phyloP scores from a whole-genome alignment of 2,797 vertebrate genomes.

The Catharus ustulatus region DNA sequence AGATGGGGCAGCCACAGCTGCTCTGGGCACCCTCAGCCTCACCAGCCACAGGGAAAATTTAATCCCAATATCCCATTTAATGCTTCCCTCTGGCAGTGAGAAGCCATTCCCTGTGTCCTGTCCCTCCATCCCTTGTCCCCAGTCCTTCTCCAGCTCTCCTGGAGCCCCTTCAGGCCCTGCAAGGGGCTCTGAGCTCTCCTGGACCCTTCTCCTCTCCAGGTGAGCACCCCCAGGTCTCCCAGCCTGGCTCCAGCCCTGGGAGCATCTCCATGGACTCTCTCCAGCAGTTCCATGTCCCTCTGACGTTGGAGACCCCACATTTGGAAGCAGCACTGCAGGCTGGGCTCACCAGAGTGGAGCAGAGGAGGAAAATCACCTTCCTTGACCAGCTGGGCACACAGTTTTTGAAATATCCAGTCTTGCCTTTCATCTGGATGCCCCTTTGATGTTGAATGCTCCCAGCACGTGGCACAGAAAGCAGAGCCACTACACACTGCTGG shows the following conservation, averaged over 20 bases:
- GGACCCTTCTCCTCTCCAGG: not conserved
- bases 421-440: not conserved
- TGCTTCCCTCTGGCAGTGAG: not conserved
- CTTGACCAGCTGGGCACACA: not conserved
- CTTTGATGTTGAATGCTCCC: not conserved
- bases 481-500: rapidly evolving
- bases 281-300: not conserved
- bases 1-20: not conserved
- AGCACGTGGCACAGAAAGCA: not conserved
- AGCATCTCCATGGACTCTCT: rapidly evolving
- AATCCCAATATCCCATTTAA: not conserved
- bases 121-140: rapidly evolving
- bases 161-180: not conserved
- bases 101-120: not conserved
- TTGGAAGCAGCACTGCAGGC: not conserved
- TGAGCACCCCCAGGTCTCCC: not conserved
- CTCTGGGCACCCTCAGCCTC: not conserved
- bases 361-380: not conserved
- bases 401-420: not conserved
- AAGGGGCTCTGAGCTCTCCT: not conserved
- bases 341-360: not conserved
- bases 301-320: not conserved
- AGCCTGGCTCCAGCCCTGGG: not conserved
- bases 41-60: rapidly evolving
- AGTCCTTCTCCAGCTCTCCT: not conserved